phyloP scores from a whole-genome alignment of 1,140 invertebrate genomes.

The Lucilia sericata region DNA sequence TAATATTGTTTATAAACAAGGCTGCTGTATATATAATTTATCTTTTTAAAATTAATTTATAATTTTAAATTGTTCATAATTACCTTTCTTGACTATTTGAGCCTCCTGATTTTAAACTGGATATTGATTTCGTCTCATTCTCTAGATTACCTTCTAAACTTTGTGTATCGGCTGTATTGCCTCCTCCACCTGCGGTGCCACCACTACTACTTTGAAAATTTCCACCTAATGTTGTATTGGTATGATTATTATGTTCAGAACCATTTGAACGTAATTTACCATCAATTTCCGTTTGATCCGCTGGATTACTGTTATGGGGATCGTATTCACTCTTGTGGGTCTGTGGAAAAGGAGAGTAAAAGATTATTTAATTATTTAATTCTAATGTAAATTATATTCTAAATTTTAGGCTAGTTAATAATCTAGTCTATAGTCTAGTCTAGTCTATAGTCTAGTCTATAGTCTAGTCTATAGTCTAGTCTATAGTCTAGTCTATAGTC shows the following conservation, averaged over 20 bases:
- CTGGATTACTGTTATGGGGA: slow-evolving; percentile 54
- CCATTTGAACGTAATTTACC: slow-evolving; percentile 46
- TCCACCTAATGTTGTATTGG: slow-evolving; percentile 11
- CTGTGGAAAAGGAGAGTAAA: slow-evolving; percentile 47
- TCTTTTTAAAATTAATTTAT: too few relatives aligned
- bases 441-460: too few relatives aligned
- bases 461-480: too few relatives aligned
- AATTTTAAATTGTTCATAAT: slow-evolving; percentile 32
- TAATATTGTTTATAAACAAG: too few relatives aligned
- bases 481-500: too few relatives aligned
- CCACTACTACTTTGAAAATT: slow-evolving; percentile 9
- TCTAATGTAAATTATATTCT: too few relatives aligned
- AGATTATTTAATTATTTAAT: too few relatives aligned
- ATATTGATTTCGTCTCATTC: slow-evolving; percentile 76
- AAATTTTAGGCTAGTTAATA: too few relatives aligned
- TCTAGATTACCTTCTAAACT: slow-evolving; percentile 76
- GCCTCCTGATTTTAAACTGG: slow-evolving; percentile 75
- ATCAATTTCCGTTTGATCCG: slow-evolving; percentile 51
- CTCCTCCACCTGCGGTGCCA: neutral
- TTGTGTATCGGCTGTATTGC: slow-evolving; percentile 36
- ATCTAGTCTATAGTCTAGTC: too few relatives aligned
- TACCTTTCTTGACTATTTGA: slow-evolving; percentile 72
- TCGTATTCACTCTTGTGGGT: slow-evolving; percentile 65
- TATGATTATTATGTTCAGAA: slow-evolving; percentile 24
- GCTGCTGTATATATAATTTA: too few relatives aligned